Conservation (phyloP, 2,113 vertebrate species). For the Anhinga rufa region DNA sequence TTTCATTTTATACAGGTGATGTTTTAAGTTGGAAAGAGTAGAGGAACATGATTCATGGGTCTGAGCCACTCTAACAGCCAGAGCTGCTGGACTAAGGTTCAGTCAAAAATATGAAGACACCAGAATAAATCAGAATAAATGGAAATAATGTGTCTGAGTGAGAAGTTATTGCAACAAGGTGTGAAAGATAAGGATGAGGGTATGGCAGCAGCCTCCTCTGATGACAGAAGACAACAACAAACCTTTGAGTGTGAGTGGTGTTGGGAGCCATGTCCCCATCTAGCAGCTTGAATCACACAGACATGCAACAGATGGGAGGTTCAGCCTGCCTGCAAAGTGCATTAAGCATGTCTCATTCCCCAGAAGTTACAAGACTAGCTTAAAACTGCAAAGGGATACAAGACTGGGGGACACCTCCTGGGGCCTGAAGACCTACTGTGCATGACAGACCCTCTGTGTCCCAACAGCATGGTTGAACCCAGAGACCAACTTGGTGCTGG, state of each 20-base stretch:
- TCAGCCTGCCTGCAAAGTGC: background rate
- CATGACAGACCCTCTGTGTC: background rate
- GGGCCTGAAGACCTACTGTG: background rate
- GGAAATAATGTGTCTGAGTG: background rate
- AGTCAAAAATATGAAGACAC: background rate
- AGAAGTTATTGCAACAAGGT: background rate
- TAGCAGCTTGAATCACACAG: background rate
- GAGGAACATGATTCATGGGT: background rate
- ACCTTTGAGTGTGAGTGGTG: background rate
- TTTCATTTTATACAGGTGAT: background rate
- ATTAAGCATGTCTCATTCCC: background rate
- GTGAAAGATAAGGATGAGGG: background rate
- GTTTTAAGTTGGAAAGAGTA: background rate
- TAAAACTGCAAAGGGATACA: background rate
- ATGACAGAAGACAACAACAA: background rate
- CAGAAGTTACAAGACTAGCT: background rate
- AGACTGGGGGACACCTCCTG: background rate
- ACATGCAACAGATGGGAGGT: background rate
- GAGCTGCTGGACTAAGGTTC: background rate
- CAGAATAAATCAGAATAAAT: background rate
- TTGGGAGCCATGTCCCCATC: background rate
- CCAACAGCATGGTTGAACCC: rapidly evolving
- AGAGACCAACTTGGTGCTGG: rapidly evolving
- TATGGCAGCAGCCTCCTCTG: background rate
- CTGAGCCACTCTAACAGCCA: background rate